Conservation (phyloP, 1,140 invertebrate genomes). For the Triops longicaudatus region DNA sequence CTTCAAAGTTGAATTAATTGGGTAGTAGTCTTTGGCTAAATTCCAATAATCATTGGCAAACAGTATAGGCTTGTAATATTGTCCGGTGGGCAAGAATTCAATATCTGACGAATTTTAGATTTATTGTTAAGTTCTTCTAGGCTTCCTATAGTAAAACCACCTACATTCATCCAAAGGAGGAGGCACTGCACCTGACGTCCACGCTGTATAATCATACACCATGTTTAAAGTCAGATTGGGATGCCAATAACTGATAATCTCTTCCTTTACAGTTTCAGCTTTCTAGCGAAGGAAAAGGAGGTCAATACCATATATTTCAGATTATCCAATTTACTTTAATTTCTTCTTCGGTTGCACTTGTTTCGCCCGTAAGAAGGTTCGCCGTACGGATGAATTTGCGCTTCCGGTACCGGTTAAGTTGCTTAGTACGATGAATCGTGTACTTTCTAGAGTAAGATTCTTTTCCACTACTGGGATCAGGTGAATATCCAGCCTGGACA, state of each 20-base stretch:
- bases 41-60: constrained; percentile 99
- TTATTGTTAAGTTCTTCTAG: constrained; percentile 16
- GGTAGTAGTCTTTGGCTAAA: constrained; percentile 87
- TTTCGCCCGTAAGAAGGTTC: constrained; percentile 90
- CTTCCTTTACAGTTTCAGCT: constrained; percentile 68
- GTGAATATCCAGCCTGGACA: constrained; percentile 67
- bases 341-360: constrained; percentile 63
- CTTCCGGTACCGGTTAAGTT: constrained; percentile 89
- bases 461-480: constrained; percentile 58
- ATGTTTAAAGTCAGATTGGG: constrained; percentile 95
- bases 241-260: constrained; percentile 97
- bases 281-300: constrained; percentile 45
- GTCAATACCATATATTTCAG: background rate
- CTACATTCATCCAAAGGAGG: constrained; percentile 83
- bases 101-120: constrained; percentile 51
- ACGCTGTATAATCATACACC: constrained; percentile 88
- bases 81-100: constrained; percentile 71
- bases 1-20: constrained; percentile 77
- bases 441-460: constrained; percentile 56
- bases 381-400: constrained; percentile 77
- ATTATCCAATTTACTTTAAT: constrained; percentile 39
- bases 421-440: constrained; percentile 65
- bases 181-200: constrained; percentile 77
- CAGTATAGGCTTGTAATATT: constrained; percentile 87
- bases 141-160: constrained; percentile 31